Conservation (phyloP, 2,797 vertebrate species). For the Pantherophis vulpinus region DNA sequence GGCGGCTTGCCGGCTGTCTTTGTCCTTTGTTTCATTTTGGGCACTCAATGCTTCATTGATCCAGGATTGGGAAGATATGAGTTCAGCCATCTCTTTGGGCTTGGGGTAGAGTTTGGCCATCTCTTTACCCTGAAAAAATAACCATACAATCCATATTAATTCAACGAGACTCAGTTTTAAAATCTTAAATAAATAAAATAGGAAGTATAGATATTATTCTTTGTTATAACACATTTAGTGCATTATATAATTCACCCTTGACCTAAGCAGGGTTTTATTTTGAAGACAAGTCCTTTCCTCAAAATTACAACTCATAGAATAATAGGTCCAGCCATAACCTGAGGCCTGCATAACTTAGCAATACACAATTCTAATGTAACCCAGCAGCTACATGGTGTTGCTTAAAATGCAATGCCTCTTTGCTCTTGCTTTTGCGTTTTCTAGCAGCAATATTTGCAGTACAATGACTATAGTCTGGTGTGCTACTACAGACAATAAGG, state of each 20-base stretch:
- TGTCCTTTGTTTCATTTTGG: constrained; percentile 80
- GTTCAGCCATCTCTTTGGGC: constrained; percentile 78
- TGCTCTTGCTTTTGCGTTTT: not conserved
- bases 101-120: constrained; percentile 83
- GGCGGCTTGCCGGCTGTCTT: constrained; percentile 64
- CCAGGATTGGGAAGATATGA: constrained; percentile 84
- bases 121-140: constrained; percentile 72
- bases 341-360: not conserved
- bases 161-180: not conserved
- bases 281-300: not conserved
- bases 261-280: not conserved
- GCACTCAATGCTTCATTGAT: constrained; percentile 79
- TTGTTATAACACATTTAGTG: not conserved
- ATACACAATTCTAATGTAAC: not conserved
- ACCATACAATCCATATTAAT: not conserved
- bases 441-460: not conserved
- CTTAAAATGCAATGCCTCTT: not conserved
- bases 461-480: not conserved
- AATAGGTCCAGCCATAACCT: not conserved
- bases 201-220: not conserved
- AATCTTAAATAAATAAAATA: not conserved
- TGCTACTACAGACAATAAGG: not conserved
- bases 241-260: not conserved
- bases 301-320: not conserved
- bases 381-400: not conserved